Conservation (phyloP, 2,888 invertebrate species). For the Limnephilus auricula region DNA sequence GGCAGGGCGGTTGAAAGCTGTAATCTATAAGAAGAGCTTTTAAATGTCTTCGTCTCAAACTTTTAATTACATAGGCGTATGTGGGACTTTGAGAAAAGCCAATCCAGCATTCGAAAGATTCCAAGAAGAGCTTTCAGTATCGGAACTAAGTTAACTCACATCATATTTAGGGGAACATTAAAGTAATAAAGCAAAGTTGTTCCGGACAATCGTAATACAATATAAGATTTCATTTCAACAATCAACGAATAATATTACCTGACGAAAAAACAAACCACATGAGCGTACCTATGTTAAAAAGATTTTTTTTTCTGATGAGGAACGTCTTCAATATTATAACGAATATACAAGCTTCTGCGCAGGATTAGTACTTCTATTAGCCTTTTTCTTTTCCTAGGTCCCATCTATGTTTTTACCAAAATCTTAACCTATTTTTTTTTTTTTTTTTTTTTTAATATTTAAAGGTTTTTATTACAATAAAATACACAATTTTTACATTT, state of each 20-base stretch:
- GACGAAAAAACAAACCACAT: background rate
- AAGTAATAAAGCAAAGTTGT: background rate
- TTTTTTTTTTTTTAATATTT: no score
- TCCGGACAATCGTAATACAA: constrained; percentile 1
- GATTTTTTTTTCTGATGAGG: background rate
- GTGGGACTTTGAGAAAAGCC: background rate
- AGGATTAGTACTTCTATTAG: no score
- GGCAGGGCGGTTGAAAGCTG: background rate
- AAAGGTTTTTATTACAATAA: no score
- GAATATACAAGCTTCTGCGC: no score
- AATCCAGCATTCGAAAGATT: background rate
- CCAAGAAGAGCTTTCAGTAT: constrained; percentile 1
- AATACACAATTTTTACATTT: no score
- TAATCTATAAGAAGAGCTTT: background rate
- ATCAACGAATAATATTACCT: background rate
- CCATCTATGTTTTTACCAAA: no score
- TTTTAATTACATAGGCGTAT: constrained; percentile 7
- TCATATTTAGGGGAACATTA: background rate
- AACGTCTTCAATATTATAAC: background rate
- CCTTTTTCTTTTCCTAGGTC: no score
- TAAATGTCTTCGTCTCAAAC: background rate
- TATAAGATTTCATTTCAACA: constrained; percentile 5
- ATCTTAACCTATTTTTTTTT: no score
- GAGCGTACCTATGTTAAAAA: background rate
- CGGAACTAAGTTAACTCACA: background rate